Base-by-base conservation (phyloP, 2,888 invertebrate species). In the Priocnemis perturbator region DNA sequence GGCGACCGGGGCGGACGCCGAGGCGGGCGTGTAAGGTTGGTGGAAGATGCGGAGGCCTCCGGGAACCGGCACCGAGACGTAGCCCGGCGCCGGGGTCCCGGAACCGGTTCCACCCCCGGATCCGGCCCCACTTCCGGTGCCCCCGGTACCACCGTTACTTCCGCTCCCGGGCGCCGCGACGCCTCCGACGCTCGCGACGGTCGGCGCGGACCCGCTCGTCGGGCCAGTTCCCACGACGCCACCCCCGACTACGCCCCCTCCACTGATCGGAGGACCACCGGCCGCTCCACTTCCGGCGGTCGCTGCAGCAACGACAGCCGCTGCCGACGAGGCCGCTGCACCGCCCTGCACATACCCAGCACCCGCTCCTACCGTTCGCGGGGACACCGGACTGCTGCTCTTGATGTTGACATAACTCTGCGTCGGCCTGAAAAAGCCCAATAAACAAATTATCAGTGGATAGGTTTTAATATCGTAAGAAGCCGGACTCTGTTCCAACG, bases 31-130 rank as follows among this genome's bases (percentile, higher is more conserved):
- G 88, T 85, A 85, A 63, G 86, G 83, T 71, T 88, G 88, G 80
- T 88, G 88, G 17, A 88, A 88, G 82, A 88, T 88, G 62, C 89
- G 86, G 45, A 89, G 82, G 61, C 86, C 84, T 58, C 85, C 74
- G 88, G 90, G 83, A 90, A 92, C 74, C 86, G 91, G 64, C 90
- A 91, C 84, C 87, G 92, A 56, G 88, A 80, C 79, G 69, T 79
- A 79, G 26, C 77, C 77, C 48, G 19, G 50, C n/a, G 53, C 23
- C 17, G 53, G 20, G 19, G 20, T 30, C 52, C 47, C 45, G 57
- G 60, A 23, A 5, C 53, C 53, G 17, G 19, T 26, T 15, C 52
- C 17, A 9, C 17, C 59, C 15, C 53, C 44, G n/a, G 30, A 37
- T 15, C 30, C 30, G 2, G 17, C 9, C 3, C 60, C 48, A 15